These are phyloP conservation scores for Euglossa dilemma DNA, from an alignment of 1,140 invertebrate genomes.

Conservation along the genomic window DNA sequence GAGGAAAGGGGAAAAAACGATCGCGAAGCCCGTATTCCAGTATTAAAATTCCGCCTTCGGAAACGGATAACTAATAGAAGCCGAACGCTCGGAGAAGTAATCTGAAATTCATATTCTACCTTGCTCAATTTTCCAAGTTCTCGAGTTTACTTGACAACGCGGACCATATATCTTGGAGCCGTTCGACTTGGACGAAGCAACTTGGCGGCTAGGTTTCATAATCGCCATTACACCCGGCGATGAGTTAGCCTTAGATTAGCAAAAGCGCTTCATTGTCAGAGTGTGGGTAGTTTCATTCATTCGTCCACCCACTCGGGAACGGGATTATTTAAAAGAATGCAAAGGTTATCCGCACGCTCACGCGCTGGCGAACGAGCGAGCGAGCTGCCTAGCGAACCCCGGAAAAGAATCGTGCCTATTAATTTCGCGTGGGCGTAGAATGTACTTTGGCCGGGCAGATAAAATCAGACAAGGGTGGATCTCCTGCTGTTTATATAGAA, in stretches of 20 bases:
- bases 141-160: conserved; percentile 31
- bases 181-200: background rate
- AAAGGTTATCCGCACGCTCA: conserved; percentile 56
- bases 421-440: conserved; percentile 63
- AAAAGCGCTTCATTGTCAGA: conserved; percentile 68
- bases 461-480: conserved; percentile 57
- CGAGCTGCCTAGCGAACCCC: conserved; percentile 14
- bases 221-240: conserved; percentile 52
- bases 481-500: conserved; percentile 34
- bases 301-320: conserved; percentile 56
- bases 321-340: conserved; percentile 51
- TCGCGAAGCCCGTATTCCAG: background rate
- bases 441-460: conserved; percentile 35
- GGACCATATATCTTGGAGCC: background rate
- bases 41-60: background rate
- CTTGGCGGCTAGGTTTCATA: conserved; percentile 46
- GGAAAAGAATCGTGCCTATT: conserved; percentile 58
- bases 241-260: conserved; percentile 66
- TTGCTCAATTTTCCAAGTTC: conserved; percentile 11
- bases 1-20: background rate
- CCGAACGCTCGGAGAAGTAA: background rate
- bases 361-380: background rate
- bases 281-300: conserved; percentile 68
- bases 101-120: background rate
- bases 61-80: conserved; percentile 1